Evolutionary conservation across 2,888 invertebrate genomes (phyloP).

Genomic region (Saturnia japonica): DNA sequence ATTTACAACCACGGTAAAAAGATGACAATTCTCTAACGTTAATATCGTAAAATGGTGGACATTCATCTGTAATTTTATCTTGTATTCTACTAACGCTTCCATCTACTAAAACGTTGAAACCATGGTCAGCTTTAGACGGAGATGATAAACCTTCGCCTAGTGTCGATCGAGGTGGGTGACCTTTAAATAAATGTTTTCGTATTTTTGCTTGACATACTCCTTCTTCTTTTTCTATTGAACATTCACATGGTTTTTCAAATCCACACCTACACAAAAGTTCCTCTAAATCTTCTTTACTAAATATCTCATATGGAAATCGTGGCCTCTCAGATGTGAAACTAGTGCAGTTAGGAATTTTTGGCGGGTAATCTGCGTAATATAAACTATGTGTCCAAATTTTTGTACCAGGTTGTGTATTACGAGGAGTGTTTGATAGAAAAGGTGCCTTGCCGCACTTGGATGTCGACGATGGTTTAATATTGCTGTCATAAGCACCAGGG

Average conservation of each 20-base stretch:
- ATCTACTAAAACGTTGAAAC: constrained; percentile 41
- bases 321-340: constrained; percentile 56
- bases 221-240: constrained; percentile 42
- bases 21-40: constrained; percentile 51
- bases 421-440: constrained; percentile 56
- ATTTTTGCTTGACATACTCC: constrained; percentile 54
- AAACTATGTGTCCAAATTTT: constrained; percentile 60
- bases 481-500: constrained; percentile 61
- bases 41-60: constrained; percentile 60
- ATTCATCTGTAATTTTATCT: constrained; percentile 30
- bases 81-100: constrained; percentile 40
- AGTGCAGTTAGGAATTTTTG: constrained; percentile 56
- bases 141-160: constrained; percentile 42
- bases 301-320: constrained; percentile 62
- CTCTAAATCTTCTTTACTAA: constrained; percentile 57
- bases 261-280: constrained; percentile 62
- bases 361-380: constrained; percentile 40
- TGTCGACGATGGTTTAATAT: constrained; percentile 24
- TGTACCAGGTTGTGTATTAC: constrained; percentile 37
- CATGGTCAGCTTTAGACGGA: constrained; percentile 48
- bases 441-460: constrained; percentile 46
- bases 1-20: constrained; percentile 71
- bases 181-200: constrained; percentile 53
- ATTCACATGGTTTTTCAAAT: constrained; percentile 53
- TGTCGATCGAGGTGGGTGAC: constrained; percentile 42